Base-by-base conservation (phyloP, 2,888 invertebrate genomes). In the Nematopogon swammerdamellus region DNA sequence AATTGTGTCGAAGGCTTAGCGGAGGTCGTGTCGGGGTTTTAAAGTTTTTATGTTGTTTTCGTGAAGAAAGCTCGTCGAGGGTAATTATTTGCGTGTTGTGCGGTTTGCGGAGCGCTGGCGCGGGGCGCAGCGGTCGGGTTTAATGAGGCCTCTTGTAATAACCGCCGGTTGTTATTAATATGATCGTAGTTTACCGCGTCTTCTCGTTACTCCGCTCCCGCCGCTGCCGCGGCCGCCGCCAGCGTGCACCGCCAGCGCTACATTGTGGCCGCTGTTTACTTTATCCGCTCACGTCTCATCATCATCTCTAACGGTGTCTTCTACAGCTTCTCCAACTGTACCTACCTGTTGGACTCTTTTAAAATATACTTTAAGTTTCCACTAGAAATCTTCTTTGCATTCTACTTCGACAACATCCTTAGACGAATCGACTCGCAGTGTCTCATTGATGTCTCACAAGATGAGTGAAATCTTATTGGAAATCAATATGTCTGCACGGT, bases 61-160 rank as follows among this genome's bases (percentile, higher is more conserved):
- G 72, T 69, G 71, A 72, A 70, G 74, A 72, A 71, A 73, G 70
- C 68, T 63, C 64, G 63, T 63, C 58, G 60, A 54, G 62, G 68
- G 68, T 76, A 76, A 76, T 77, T 77, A 75, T 76, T 76, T 70
- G 72, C 73, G 70, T 72, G 74, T 70, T 73, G 63, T 77, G 77
- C 67, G 76, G 77, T 76, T 74, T 72, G 63, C 68, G 61, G 62
- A 63, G 62, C 67, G 65, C 44, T 36, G 36, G 36, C 25, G n/a
- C n/a, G n/a, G n/a, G n/a, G n/a, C n/a, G n/a, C 25, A 70, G 67
- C 67, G 66, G 67, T 63, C 61, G 63, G 63, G 65, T 60, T 67
- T 73, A 76, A 76, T 76, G 72, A 74, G 71, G 66, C 64, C 62
- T 63, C 60, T 61, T 62, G 72, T 73, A 73, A 75, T 73, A 72